Percentiles rank a stretch among this genome's conserved stretches.
Conservation (phyloP, 2,113 vertebrate genomes). For the Podarcis raffonei region DNA sequence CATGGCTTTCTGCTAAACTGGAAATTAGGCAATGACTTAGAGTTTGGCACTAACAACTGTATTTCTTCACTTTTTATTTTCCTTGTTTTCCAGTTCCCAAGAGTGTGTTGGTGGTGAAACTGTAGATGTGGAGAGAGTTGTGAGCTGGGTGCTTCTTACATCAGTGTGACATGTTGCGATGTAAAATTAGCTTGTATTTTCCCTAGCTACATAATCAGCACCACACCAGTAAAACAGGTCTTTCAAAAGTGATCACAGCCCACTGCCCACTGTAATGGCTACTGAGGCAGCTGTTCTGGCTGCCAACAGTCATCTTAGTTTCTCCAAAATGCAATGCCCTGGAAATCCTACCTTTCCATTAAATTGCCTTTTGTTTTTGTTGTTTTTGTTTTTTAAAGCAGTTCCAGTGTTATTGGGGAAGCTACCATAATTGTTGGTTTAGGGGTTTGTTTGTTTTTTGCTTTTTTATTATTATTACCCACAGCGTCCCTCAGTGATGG, state of each 20-base stretch:
- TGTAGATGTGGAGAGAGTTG: background rate
- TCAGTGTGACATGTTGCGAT: background rate
- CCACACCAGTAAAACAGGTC: background rate
- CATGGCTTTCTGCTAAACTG: background rate
- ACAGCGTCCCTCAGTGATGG: too few species aligned
- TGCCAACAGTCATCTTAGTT: background rate
- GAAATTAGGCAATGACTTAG: background rate
- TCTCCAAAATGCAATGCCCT: background rate
- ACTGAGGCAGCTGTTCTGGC: background rate
- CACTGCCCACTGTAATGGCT: background rate
- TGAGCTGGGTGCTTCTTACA: background rate
- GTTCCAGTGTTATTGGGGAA: too few species aligned
- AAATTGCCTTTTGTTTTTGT: too few species aligned
- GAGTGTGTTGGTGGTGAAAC: background rate
- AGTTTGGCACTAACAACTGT: background rate
- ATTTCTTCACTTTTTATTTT: background rate
- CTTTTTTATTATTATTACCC: too few species aligned
- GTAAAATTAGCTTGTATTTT: background rate
- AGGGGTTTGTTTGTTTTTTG: too few species aligned
- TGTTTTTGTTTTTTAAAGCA: too few species aligned
- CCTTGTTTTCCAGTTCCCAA: background rate
- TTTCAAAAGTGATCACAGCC: background rate
- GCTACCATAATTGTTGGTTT: too few species aligned
- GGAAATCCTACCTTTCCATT: background rate
- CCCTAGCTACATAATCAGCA: background rate